Conservation (phyloP, 1,140 invertebrate species). For the Halictus rubicundus region DNA sequence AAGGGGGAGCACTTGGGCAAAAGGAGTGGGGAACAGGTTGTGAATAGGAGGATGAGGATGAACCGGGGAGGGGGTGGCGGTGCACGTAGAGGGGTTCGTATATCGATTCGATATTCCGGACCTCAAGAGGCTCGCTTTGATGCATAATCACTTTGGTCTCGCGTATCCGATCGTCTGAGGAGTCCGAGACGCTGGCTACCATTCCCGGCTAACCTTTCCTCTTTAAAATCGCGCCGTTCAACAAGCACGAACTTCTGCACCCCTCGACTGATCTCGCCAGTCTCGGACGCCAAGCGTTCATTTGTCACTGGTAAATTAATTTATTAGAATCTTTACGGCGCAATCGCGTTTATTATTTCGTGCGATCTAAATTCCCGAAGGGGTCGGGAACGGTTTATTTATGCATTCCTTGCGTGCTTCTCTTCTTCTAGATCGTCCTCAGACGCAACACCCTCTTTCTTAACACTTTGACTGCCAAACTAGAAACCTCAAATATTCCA, state of each 20-base stretch:
- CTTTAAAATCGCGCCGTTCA: constrained; percentile 2
- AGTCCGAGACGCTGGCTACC: constrained; percentile 1
- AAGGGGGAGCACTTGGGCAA: constrained; percentile 6
- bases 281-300: neutral
- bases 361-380: no score
- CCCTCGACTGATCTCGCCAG: neutral
- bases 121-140: constrained; percentile 55
- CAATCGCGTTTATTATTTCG: no score
- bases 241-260: neutral
- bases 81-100: constrained; percentile 9
- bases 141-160: constrained; percentile 58
- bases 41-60: no score
- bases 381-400: no score
- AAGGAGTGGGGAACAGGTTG: no score
- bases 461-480: no score
- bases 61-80: neutral
- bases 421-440: no score
- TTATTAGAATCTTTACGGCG: no score
- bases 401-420: no score
- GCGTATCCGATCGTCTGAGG: constrained; percentile 31
- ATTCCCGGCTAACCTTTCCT: neutral
- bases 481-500: no score
- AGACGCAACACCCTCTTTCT: no score
- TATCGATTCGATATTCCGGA: constrained; percentile 59
- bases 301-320: no score